Evolutionary conservation across 2,797 vertebrate genomes (phyloP).

Genomic region (Amphiprion clarkii): DNA sequence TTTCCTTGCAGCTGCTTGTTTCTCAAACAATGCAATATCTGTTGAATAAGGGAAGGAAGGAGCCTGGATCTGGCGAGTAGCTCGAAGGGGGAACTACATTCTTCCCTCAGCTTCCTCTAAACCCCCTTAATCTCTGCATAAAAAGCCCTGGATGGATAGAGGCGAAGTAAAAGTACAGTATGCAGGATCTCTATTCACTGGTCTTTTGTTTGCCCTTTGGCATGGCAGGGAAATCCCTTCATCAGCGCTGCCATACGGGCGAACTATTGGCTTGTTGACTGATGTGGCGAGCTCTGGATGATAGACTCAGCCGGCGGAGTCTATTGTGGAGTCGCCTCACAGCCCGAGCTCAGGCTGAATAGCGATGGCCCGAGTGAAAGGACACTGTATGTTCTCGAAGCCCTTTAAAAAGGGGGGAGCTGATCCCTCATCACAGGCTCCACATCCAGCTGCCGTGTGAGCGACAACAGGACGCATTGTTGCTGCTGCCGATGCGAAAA

Average conservation of each 20-base stretch:
- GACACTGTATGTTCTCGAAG: slow-evolving; percentile 36
- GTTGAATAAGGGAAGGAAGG: slow-evolving; percentile 59
- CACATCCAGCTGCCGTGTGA: slow-evolving; percentile 29
- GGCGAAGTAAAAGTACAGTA: slow-evolving; percentile 56
- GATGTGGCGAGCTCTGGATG: slow-evolving; percentile 50
- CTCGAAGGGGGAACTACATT: slow-evolving; percentile 59
- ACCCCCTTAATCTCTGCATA: slow-evolving; percentile 54
- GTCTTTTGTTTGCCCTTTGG: slow-evolving; percentile 70
- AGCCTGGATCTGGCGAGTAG: slow-evolving; percentile 48
- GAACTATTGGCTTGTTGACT: slow-evolving; percentile 44
- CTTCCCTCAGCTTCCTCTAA: slow-evolving; percentile 53
- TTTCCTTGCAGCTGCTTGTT: slow-evolving; percentile 57
- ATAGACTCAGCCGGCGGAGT: slow-evolving; percentile 32
- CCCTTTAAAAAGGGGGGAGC: slow-evolving; percentile 9
- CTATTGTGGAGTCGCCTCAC: slow-evolving; percentile 43
- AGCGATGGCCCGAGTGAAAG: slow-evolving; percentile 40
- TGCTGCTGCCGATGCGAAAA: background rate
- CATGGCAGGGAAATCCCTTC: slow-evolving; percentile 63
- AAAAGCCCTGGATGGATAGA: slow-evolving; percentile 40
- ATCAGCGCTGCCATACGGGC: slow-evolving; percentile 25
- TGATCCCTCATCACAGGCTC: slow-evolving; percentile 49
- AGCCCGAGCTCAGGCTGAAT: slow-evolving; percentile 25
- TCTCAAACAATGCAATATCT: slow-evolving; percentile 69
- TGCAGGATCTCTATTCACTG: slow-evolving; percentile 55
- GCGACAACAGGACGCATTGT: slow-evolving; percentile 37